Percentiles rank a stretch among this genome's conserved stretches.
These are phyloP conservation scores for Orius laevigatus DNA, from an alignment of 1,140 invertebrate genomes.

Conservation along the genomic window DNA sequence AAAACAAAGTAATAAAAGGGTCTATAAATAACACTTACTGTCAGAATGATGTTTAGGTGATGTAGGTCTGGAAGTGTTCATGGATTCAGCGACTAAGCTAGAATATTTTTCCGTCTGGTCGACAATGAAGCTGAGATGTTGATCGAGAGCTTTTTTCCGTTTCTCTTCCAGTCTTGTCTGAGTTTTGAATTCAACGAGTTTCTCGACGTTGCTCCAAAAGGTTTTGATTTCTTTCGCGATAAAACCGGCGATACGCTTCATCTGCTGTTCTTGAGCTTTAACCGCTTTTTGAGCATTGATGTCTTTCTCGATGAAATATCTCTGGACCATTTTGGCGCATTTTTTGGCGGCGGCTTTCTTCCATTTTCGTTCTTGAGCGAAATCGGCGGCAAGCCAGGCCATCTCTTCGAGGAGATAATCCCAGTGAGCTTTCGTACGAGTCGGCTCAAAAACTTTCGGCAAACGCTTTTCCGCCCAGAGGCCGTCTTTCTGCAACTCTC, in stretches of 20 bases:
- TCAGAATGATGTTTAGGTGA: conserved; percentile 32
- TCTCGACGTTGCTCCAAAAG: conserved; percentile 95
- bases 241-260: conserved; percentile 73
- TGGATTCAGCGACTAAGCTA: conserved; percentile 67
- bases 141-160: conserved; percentile 86
- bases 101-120: conserved; percentile 98
- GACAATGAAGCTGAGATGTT: conserved; percentile 95
- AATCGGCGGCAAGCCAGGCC: conserved; percentile 94
- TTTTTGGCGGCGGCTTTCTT: conserved; percentile 92
- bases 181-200: conserved; percentile 90
- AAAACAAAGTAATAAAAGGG: too few species aligned
- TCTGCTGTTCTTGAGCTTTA: conserved; percentile 73
- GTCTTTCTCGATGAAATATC: conserved; percentile 90
- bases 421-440: conserved; percentile 88
- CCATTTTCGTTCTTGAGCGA: conserved; percentile 94
- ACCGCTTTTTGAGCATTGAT: conserved; percentile 74
- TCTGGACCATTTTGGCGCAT: conserved; percentile 80
- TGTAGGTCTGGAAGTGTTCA: conserved; percentile 39
- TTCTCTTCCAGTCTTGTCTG: conserved; percentile 84
- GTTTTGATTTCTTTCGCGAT: conserved; percentile 85
- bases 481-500: conserved; percentile 74
- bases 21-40: too few species aligned
- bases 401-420: conserved; percentile 97
- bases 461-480: conserved; percentile 83
- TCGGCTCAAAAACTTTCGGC: conserved; percentile 82